Conservation (phyloP, 1,140 invertebrate species). For the Drosophila sproati region DNA sequence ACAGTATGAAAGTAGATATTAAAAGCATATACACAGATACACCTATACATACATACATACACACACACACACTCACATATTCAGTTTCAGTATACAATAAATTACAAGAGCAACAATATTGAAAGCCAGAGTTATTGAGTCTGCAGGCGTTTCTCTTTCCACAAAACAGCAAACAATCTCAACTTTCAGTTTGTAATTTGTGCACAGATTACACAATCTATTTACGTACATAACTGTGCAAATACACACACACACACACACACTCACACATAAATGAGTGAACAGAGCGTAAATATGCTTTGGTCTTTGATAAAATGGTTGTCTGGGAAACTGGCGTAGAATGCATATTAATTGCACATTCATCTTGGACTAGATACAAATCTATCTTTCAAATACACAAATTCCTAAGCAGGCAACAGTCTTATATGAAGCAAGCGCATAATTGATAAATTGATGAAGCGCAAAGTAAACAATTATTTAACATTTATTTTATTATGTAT, state of each 20-base stretch:
- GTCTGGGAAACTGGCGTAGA: conserved; percentile 16
- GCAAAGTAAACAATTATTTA: neutral
- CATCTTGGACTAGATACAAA: neutral
- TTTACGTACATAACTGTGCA: conserved; percentile 5
- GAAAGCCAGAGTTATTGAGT: conserved; percentile 18
- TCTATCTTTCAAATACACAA: conserved; percentile 25
- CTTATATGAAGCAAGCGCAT: neutral
- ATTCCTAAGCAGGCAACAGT: conserved; percentile 12
- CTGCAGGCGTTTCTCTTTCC: conserved; percentile 9
- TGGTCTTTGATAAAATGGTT: conserved; percentile 47
- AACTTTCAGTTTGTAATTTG: conserved; percentile 35
- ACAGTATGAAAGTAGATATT: conserved; percentile 27
- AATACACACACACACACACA: conserved; percentile 2
- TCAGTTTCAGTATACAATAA: conserved; percentile 33
- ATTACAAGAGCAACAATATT: conserved; percentile 36
- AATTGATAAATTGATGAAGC: conserved; percentile 8
- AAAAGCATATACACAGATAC: conserved; percentile 63
- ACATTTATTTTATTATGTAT: too few relatives aligned
- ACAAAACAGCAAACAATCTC: conserved; percentile 19
- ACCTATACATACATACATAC: conserved; percentile 49
- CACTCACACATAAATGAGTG: conserved; percentile 9
- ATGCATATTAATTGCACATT: conserved; percentile 41
- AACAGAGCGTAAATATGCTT: conserved; percentile 25
- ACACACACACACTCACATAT: conserved; percentile 43
- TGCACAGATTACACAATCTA: conserved; percentile 39